Evolutionary conservation across 2,797 vertebrate genomes (phyloP).

Genomic region (Fringilla coelebs): DNA sequence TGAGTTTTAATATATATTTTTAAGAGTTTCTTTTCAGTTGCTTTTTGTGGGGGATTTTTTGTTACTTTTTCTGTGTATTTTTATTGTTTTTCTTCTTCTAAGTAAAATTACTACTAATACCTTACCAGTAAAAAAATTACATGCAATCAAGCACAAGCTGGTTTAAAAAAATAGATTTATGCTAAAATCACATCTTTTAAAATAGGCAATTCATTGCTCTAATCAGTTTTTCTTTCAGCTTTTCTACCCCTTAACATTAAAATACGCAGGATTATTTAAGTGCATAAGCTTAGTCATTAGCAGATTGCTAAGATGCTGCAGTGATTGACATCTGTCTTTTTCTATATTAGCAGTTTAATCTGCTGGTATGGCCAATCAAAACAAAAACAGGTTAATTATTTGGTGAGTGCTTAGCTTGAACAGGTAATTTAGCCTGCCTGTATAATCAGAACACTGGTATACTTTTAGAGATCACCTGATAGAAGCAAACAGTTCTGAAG

Average conservation of each 20-base stretch:
- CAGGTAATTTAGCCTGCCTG: not conserved
- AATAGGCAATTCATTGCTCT: conserved; percentile 30
- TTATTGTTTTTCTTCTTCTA: not conserved
- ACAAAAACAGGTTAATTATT: conserved; percentile 44
- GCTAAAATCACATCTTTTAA: conserved; percentile 55
- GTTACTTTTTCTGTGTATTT: not conserved
- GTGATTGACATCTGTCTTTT: conserved; percentile 63
- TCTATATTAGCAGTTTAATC: conserved; percentile 26
- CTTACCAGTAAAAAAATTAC: not conserved
- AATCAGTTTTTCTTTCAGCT: conserved; percentile 49
- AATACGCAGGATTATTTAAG: conserved; percentile 45
- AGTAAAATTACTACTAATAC: conserved; percentile 16
- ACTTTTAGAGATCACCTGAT: not conserved
- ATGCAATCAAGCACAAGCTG: conserved; percentile 36
- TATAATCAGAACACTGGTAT: conserved; percentile 29
- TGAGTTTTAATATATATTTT: not conserved
- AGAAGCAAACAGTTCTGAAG: not conserved
- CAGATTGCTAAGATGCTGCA: not conserved
- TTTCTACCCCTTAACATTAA: conserved; percentile 18
- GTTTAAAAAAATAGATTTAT: conserved; percentile 51
- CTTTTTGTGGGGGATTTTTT: not conserved
- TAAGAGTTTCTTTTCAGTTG: not conserved
- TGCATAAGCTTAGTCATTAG: conserved; percentile 41
- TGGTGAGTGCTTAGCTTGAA: not conserved
- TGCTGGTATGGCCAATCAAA: conserved; percentile 28